Conservation (phyloP, 2,888 invertebrate species). For the Tiliacea citrago region DNA sequence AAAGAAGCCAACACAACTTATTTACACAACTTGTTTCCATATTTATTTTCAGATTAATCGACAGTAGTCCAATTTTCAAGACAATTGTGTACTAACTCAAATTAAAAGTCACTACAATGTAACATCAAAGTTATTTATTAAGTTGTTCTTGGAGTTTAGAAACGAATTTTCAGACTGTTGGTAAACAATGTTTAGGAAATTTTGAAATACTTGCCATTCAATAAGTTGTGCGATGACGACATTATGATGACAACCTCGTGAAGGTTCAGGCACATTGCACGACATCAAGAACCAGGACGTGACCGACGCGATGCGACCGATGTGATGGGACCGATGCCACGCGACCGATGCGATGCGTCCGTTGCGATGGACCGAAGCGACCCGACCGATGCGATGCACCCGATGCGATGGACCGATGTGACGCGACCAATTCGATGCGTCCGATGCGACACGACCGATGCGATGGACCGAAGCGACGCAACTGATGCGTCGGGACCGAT, state of each 20-base stretch:
- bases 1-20: neutral
- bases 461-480: no score
- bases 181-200: conserved; percentile 14
- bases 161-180: conserved; percentile 1
- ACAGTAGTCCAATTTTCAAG: conserved; percentile 14
- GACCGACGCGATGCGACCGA: no score
- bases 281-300: no score
- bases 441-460: no score
- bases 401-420: no score
- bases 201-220: conserved; percentile 3
- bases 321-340: no score
- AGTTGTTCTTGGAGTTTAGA: conserved; percentile 18
- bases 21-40: conserved; percentile 11
- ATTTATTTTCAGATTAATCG: conserved; percentile 18
- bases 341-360: no score
- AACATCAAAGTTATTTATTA: conserved; percentile 30
- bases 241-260: neutral
- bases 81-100: conserved; percentile 26
- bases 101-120: conserved; percentile 32
- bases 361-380: no score
- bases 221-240: neutral
- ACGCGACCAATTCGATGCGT: no score
- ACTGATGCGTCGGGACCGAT: no score
- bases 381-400: no score
- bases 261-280: no score